Evolutionary conservation across 2,113 vertebrate species (phyloP).

Genomic region (Pollachius pollachius): DNA sequence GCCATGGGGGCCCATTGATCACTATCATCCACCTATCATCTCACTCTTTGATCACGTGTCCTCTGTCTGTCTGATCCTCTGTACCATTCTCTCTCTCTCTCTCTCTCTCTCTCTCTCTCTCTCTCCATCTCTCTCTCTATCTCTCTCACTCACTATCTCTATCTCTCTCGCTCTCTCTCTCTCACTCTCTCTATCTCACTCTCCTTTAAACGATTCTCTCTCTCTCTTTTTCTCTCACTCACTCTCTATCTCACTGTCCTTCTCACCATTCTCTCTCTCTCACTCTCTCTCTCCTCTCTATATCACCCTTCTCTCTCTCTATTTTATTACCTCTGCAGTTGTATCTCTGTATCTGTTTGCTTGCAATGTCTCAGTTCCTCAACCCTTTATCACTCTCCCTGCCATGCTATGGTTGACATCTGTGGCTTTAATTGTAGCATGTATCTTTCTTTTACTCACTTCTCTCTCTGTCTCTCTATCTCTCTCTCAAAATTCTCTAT

Average conservation of each 20-base stretch:
- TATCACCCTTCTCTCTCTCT: too few relatives aligned
- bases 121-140: background rate
- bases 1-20: slow-evolving; percentile 55
- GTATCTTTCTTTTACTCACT: too few relatives aligned
- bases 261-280: background rate
- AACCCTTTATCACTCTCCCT: too few relatives aligned
- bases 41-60: background rate
- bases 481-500: too few relatives aligned
- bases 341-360: too few relatives aligned
- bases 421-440: too few relatives aligned
- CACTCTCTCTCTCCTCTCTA: background rate
- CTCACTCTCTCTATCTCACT: background rate
- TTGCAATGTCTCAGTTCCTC: too few relatives aligned
- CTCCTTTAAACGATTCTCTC: too few relatives aligned
- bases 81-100: background rate
- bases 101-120: background rate
- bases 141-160: slow-evolving; percentile 1
- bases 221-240: slow-evolving; percentile 17
- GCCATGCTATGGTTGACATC: too few relatives aligned
- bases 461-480: too few relatives aligned
- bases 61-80: background rate
- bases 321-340: background rate
- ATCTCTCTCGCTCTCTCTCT: background rate
- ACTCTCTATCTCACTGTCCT: background rate
- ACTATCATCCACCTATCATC: slow-evolving; percentile 31